Percentiles rank a stretch among this genome's conserved stretches.
Evolutionary conservation across 2,113 vertebrate genomes (phyloP).

Genomic region (Lepidothrix coronata): DNA sequence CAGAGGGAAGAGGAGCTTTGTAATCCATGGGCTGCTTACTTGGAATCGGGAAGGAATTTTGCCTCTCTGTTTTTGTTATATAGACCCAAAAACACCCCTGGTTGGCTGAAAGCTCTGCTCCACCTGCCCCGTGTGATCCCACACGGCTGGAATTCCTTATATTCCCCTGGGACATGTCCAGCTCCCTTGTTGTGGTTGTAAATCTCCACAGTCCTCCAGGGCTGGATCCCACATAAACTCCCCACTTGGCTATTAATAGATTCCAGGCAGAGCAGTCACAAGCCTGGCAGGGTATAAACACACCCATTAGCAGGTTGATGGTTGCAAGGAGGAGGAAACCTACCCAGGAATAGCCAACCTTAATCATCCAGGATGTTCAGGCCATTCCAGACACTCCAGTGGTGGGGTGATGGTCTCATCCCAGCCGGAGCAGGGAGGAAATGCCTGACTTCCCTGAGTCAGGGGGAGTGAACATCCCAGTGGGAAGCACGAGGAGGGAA

Average conservation of each 20-base stretch:
- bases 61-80: background rate
- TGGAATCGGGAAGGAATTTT: background rate
- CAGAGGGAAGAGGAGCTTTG: background rate
- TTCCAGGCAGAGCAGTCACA: slow-evolving; percentile 48
- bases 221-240: background rate
- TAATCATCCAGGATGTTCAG: slow-evolving; percentile 41
- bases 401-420: background rate
- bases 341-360: slow-evolving; percentile 4
- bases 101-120: background rate
- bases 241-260: background rate
- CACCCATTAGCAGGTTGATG: slow-evolving; percentile 17
- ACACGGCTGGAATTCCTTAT: background rate
- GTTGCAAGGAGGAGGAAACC: background rate
- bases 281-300: slow-evolving; percentile 30
- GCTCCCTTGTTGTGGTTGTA: rapidly evolving
- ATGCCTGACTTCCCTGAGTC: slow-evolving; percentile 4
- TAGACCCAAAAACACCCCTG: background rate
- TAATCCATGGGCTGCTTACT: rapidly evolving
- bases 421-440: background rate
- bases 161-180: background rate
- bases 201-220: background rate
- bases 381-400: background rate
- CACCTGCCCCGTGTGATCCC: rapidly evolving
- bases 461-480: background rate
- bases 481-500: background rate